Conservation (phyloP, 2,113 vertebrate genomes). For the Chascanopsetta lugubris region DNA sequence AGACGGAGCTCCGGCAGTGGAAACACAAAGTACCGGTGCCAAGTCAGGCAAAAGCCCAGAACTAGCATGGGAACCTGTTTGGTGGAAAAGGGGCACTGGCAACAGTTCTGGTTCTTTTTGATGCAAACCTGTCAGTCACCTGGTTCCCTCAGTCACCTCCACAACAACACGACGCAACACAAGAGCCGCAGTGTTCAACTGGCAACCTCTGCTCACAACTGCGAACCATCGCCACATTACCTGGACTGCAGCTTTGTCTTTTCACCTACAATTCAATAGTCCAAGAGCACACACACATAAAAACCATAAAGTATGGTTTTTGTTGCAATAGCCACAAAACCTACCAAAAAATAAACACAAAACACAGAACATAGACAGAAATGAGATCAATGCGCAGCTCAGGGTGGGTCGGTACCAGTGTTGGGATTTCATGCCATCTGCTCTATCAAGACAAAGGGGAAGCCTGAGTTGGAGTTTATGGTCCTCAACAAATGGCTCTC, state of each 20-base stretch:
- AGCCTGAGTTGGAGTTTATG: too few species aligned
- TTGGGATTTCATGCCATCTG: too few species aligned
- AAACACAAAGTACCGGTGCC: too few species aligned
- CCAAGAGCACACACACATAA: neutral
- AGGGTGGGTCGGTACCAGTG: neutral
- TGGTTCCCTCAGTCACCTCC: slow-evolving; percentile 34
- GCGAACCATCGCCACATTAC: neutral
- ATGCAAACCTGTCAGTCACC: slow-evolving; percentile 44
- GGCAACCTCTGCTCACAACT: slow-evolving; percentile 31
- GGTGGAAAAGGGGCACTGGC: slow-evolving; percentile 7
- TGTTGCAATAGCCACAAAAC: neutral
- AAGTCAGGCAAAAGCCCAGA: too few species aligned
- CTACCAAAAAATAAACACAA: neutral
- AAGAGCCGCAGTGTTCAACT: slow-evolving; percentile 18
- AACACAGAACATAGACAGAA: too few species aligned
- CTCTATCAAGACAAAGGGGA: too few species aligned
- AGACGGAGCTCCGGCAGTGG: too few species aligned
- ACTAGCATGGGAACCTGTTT: too few species aligned
- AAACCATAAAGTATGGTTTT: neutral
- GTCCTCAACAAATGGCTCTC: too few species aligned
- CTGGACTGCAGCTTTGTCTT: too few species aligned
- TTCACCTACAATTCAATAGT: slow-evolving; percentile 7
- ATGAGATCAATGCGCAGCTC: neutral
- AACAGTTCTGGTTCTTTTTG: slow-evolving; percentile 28
- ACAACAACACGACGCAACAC: slow-evolving; percentile 33